A percentile compares a stretch with the other conserved stretches of the same genome.
These are phyloP conservation scores for Pyrocoelia pectoralis DNA, from an alignment of 2,888 invertebrate species.

Conservation along the genomic window DNA sequence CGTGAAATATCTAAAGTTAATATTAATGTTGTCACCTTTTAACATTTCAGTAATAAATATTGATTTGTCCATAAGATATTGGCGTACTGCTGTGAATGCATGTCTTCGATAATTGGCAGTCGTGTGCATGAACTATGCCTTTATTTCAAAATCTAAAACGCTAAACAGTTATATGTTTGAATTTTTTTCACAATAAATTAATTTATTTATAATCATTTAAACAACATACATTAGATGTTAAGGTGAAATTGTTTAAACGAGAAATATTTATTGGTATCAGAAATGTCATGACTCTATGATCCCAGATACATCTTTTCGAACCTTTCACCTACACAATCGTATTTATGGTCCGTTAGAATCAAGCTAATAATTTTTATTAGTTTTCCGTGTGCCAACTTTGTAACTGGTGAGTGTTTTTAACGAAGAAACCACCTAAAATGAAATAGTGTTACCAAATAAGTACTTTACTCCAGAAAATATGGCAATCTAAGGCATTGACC, in stretches of 20 bases:
- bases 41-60: conserved; percentile 16
- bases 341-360: too few species aligned
- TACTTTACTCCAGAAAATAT: too few species aligned
- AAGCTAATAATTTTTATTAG: too few species aligned
- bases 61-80: conserved; percentile 12
- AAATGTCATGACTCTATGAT: background rate
- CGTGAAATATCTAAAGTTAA: conserved; percentile 15
- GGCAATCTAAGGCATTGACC: too few species aligned
- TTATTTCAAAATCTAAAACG: conserved; percentile 5
- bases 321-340: too few species aligned
- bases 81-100: conserved; percentile 18
- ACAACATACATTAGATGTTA: background rate
- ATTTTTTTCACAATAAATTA: conserved; percentile 3
- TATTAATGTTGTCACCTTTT: conserved; percentile 18
- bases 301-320: background rate
- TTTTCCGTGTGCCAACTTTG: too few species aligned
- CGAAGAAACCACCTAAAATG: too few species aligned
- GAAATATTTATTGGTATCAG: background rate
- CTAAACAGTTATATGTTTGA: background rate
- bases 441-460: too few species aligned
- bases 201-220: background rate
- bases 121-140: conserved; percentile 8
- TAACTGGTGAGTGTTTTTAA: too few species aligned
- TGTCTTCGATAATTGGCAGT: conserved; percentile 16
- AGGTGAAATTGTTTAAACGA: conserved; percentile 2